Percentiles rank a stretch among this genome's conserved stretches.
These are phyloP conservation scores for Rosalia funebris DNA, from an alignment of 2,888 invertebrate species.

Conservation along the genomic window DNA sequence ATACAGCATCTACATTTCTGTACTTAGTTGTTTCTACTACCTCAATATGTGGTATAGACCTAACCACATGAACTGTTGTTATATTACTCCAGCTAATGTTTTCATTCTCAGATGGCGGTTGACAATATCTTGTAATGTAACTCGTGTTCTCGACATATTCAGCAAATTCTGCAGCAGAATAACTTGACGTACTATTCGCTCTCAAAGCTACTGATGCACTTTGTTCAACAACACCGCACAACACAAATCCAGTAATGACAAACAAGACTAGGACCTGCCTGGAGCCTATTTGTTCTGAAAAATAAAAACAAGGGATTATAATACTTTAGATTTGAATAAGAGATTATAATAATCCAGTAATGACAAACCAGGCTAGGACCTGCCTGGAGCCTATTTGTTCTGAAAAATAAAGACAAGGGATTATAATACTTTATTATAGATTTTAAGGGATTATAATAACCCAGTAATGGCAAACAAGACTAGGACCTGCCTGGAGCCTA, in stretches of 20 bases:
- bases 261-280: slow-evolving; percentile 66
- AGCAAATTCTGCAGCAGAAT: slow-evolving; percentile 64
- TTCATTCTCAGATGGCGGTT: slow-evolving; percentile 53
- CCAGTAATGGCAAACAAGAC: slow-evolving; percentile 67
- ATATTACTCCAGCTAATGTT: slow-evolving; percentile 30
- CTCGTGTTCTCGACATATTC: slow-evolving; percentile 66
- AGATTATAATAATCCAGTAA: slow-evolving; percentile 69
- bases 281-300: slow-evolving; percentile 63
- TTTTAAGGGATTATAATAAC: too few relatives aligned
- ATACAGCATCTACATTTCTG: too few relatives aligned
- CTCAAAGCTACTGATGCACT: slow-evolving; percentile 68
- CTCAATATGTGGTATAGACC: slow-evolving; percentile 64
- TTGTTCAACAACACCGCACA: slow-evolving; percentile 69
- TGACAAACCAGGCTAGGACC: slow-evolving; percentile 66
- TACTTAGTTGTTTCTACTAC: too few relatives aligned
- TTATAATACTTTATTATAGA: too few relatives aligned
- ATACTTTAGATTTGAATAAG: too few relatives aligned
- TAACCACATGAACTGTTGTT: slow-evolving; percentile 57
- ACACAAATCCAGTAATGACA: slow-evolving; percentile 67
- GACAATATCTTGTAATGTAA: slow-evolving; percentile 64
- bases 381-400: slow-evolving; percentile 66
- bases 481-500: slow-evolving; percentile 66
- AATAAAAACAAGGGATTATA: too few relatives aligned
- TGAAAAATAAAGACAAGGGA: too few relatives aligned
- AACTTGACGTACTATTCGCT: slow-evolving; percentile 63